These are phyloP conservation scores for Psophia crepitans DNA, from an alignment of 2,113 vertebrate genomes.

Conservation along the genomic window DNA sequence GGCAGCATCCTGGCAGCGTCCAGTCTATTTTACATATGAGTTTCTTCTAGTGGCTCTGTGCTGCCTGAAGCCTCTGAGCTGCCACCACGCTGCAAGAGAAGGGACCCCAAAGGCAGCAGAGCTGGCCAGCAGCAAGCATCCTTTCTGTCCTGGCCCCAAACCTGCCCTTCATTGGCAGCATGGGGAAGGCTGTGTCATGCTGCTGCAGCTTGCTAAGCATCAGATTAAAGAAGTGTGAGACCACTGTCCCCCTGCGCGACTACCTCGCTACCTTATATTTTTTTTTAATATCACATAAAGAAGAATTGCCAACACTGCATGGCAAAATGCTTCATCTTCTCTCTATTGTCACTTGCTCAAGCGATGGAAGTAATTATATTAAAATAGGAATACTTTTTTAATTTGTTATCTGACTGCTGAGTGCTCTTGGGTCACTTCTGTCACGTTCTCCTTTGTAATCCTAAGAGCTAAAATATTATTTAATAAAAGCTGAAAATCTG, in stretches of 20 bases:
- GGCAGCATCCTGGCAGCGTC: too few relatives aligned
- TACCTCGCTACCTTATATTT: neutral
- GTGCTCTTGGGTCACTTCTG: neutral
- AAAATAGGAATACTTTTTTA: neutral
- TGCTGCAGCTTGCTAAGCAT: accelerated
- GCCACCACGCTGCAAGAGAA: neutral
- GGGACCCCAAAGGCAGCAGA: neutral
- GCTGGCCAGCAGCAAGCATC: neutral
- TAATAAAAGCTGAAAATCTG: neutral
- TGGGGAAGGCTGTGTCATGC: neutral
- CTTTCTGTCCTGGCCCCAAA: neutral
- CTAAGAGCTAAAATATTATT: neutral
- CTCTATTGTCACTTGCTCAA: neutral
- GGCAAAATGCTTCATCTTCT: neutral
- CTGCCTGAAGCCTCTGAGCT: neutral
- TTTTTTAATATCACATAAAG: neutral
- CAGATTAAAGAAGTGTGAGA: accelerated
- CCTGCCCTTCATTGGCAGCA: accelerated
- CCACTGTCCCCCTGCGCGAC: accelerated
- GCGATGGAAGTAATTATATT: neutral
- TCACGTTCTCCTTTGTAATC: neutral
- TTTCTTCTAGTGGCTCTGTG: neutral
- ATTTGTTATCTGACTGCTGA: neutral
- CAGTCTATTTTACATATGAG: too few relatives aligned
- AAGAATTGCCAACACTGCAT: neutral